phyloP scores from a whole-genome alignment of 2,888 invertebrate species.

The Yponomeuta plumbellus region DNA sequence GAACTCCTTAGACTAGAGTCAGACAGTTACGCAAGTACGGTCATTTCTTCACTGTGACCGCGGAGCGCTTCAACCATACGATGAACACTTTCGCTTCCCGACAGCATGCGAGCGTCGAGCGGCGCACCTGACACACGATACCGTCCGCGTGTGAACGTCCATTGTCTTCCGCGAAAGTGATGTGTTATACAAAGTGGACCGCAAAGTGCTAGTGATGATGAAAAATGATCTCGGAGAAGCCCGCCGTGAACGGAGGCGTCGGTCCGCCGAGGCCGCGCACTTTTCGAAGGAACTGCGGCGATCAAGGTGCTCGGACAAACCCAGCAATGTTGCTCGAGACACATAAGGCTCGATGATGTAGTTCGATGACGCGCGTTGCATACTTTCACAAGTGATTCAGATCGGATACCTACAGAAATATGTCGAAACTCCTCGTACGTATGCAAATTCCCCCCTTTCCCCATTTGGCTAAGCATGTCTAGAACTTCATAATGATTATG shows the following conservation, averaged over 20 bases:
- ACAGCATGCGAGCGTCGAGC: conserved; percentile 6
- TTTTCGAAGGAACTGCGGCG: conserved; percentile 76
- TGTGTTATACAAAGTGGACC: conserved; percentile 35
- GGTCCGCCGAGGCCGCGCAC: conserved; percentile 66
- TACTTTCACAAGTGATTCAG: conserved; percentile 28
- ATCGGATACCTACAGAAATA: neutral
- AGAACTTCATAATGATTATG: neutral
- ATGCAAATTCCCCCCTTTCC: neutral
- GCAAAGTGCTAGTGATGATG: conserved; percentile 46
- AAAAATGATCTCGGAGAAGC: conserved; percentile 70
- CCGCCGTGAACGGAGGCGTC: conserved; percentile 59
- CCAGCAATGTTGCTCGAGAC: conserved; percentile 29
- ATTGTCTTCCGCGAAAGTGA: conserved; percentile 20
- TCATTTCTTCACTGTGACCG: neutral
- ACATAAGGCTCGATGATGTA: conserved; percentile 28
- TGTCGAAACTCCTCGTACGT: neutral
- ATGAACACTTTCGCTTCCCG: conserved; percentile 11
- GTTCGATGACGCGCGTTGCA: conserved; percentile 16
- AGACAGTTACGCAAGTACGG: conserved; percentile 10
- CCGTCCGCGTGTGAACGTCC: conserved; percentile 5
- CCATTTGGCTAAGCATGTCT: neutral
- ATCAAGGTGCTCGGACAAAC: conserved; percentile 66
- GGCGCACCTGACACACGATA: conserved; percentile 4
- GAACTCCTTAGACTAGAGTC: conserved; percentile 3
- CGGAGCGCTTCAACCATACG: conserved; percentile 5